These are phyloP conservation scores for Cataglyphis altisquamis DNA, from an alignment of 2,888 invertebrate genomes.

Conservation along the genomic window DNA sequence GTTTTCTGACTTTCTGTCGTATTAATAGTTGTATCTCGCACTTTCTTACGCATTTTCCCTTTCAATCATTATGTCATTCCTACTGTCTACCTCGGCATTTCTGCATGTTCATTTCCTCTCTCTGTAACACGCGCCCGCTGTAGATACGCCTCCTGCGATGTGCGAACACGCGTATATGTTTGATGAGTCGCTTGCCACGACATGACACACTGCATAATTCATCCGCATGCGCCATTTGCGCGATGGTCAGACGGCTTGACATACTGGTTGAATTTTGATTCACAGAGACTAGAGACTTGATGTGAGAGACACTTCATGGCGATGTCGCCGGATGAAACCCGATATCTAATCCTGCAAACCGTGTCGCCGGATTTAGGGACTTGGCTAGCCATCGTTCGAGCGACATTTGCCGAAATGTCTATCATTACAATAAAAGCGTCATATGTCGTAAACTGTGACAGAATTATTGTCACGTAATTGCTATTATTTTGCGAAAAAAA, in stretches of 20 bases:
- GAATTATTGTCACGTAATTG: not conserved
- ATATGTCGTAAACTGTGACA: not conserved
- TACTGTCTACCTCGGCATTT: not conserved
- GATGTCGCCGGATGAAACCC: constrained; percentile 20
- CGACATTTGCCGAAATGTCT: not conserved
- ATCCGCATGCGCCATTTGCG: constrained; percentile 69
- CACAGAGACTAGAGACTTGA: constrained; percentile 24
- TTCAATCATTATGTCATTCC: constrained; percentile 4
- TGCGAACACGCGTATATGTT: constrained; percentile 69
- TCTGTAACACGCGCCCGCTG: not conserved
- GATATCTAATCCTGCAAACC: constrained; percentile 25
- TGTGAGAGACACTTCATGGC: not conserved
- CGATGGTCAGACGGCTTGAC: constrained; percentile 63
- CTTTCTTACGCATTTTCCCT: constrained; percentile 21
- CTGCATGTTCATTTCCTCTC: not conserved
- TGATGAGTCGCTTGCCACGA: constrained; percentile 74
- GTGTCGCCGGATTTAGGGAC: not conserved
- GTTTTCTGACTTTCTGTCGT: constrained; percentile 14
- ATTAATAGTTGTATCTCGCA: not conserved
- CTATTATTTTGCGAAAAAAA: not conserved
- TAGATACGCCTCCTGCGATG: constrained; percentile 37
- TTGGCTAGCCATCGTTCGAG: not conserved
- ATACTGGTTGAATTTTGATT: constrained; percentile 63
- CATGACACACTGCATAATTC: constrained; percentile 77
- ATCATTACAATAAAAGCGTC: not conserved